Evolutionary conservation across 2,113 vertebrate genomes (phyloP).

Genomic region (Tylochromis polylepis): DNA sequence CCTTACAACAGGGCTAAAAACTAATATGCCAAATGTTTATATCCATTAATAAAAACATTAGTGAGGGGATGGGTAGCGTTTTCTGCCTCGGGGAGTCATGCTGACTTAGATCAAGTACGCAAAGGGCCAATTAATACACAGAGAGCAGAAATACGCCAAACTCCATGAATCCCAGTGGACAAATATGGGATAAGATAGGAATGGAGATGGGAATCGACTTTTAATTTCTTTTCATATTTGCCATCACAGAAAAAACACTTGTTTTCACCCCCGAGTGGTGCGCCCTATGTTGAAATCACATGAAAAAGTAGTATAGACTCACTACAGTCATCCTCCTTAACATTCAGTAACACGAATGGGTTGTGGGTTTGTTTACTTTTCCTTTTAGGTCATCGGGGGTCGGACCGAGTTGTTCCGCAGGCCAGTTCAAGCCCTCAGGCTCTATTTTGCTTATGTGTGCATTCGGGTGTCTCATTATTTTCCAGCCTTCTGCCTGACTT

Average conservation of each 20-base stretch:
- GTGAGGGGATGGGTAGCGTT: accelerated
- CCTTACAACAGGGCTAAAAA: background rate
- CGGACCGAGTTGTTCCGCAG: background rate
- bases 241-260: too few relatives aligned
- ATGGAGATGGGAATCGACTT: background rate
- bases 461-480: background rate
- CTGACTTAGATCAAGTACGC: accelerated
- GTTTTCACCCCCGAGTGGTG: background rate
- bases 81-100: background rate
- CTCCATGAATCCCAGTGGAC: background rate
- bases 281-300: accelerated
- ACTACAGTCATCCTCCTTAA: background rate
- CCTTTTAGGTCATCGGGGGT: background rate
- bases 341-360: background rate
- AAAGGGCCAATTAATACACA: background rate
- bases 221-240: background rate
- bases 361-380: background rate
- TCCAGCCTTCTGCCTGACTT: background rate
- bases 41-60: background rate
- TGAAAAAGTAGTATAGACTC: accelerated
- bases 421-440: background rate
- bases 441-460: background rate
- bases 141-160: accelerated
- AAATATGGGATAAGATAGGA: background rate
- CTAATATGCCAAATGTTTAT: background rate